These are phyloP conservation scores for Poicephalus meyeri DNA, from an alignment of 2,113 vertebrate genomes.

Conservation along the genomic window DNA sequence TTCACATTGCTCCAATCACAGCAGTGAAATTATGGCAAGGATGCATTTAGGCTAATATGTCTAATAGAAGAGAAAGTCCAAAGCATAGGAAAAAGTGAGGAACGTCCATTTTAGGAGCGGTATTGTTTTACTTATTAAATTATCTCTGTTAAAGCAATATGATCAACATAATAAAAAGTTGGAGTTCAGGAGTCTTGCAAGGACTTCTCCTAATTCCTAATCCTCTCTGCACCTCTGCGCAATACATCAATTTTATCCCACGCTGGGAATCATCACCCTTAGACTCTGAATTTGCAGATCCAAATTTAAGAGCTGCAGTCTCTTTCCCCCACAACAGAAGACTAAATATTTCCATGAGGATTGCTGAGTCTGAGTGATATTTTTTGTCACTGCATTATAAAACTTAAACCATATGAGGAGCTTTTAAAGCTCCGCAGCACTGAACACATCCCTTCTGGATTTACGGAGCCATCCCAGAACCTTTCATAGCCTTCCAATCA, in stretches of 20 bases:
- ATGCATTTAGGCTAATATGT: neutral
- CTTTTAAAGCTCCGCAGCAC: neutral
- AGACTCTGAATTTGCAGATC: slow-evolving; percentile 12
- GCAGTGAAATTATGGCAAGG: neutral
- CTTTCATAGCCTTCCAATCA: slow-evolving; percentile 42
- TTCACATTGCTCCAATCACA: neutral
- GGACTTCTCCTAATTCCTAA: neutral
- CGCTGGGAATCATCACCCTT: neutral
- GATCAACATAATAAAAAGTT: neutral
- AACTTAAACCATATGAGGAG: slow-evolving; percentile 25
- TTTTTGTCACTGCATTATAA: slow-evolving; percentile 23
- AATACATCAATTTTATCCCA: slow-evolving; percentile 1
- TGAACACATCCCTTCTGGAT: neutral
- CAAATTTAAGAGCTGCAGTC: neutral
- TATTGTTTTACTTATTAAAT: slow-evolving; percentile 13
- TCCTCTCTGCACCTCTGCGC: neutral
- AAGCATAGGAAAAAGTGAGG: neutral
- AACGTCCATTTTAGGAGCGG: neutral
- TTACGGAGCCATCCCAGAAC: neutral
- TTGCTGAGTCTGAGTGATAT: neutral
- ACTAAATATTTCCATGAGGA: slow-evolving; percentile 47
- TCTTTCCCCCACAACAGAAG: slow-evolving; percentile 9
- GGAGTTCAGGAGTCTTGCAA: neutral
- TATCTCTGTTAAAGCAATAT: slow-evolving; percentile 31
- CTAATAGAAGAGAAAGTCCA: neutral